Conservation (phyloP, 2,113 vertebrate species). For the human region GRCh38 chr17:18955501-18956000, state of each 20-base stretch:
- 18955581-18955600: not conserved
- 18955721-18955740: not conserved
- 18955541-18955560: not conserved
- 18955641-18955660: not conserved
- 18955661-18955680: not conserved
- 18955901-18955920: not conserved
- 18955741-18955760: not conserved
- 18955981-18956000: no score
- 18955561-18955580: not conserved
- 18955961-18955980: no score
- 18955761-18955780: not conserved
- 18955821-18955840: not conserved
- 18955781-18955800: not conserved
- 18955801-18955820: not conserved
- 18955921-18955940: no score
- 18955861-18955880: not conserved
- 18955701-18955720: not conserved
- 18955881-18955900: not conserved
- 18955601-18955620: not conserved
- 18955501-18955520: no score
- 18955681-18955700: not conserved
- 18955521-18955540: not conserved
- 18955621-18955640: not conserved
- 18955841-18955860: not conserved
- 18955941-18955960: no score